Conservation (phyloP, 2,888 invertebrate genomes). For the Drosophila testacea region DNA sequence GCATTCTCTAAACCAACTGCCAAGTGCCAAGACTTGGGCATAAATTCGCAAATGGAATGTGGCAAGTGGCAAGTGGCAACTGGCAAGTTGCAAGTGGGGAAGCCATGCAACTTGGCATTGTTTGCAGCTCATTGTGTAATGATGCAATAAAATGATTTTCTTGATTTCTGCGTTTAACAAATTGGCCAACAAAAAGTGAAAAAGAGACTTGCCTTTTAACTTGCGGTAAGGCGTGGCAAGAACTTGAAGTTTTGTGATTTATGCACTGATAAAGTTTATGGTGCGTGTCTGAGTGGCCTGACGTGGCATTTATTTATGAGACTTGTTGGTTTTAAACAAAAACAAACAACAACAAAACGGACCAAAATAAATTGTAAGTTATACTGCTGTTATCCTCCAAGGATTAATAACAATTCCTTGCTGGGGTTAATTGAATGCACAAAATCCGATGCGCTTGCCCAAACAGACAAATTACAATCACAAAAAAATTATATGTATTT, state of each 20-base stretch:
- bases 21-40: slow-evolving; percentile 33
- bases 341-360: slow-evolving; percentile 30
- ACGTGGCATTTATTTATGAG: slow-evolving; percentile 67
- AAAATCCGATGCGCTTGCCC: slow-evolving; percentile 20
- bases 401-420: slow-evolving; percentile 49
- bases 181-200: slow-evolving; percentile 34
- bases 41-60: slow-evolving; percentile 33
- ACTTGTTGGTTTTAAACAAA: slow-evolving; percentile 37
- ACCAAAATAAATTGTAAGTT: slow-evolving; percentile 22
- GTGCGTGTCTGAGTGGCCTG: slow-evolving; percentile 57
- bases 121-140: slow-evolving; percentile 65
- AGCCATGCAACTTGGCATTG: slow-evolving; percentile 29
- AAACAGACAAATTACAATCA: slow-evolving; percentile 30
- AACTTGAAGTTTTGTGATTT: slow-evolving; percentile 63
- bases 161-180: slow-evolving; percentile 64
- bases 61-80: slow-evolving; percentile 9
- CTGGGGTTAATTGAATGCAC: slow-evolving; percentile 43
- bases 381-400: slow-evolving; percentile 16
- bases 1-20: slow-evolving; percentile 9
- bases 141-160: slow-evolving; percentile 64
- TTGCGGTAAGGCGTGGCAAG: slow-evolving; percentile 32
- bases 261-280: slow-evolving; percentile 64
- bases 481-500: slow-evolving; percentile 8
- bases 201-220: slow-evolving; percentile 22
- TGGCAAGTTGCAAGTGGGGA: slow-evolving; percentile 2